Evolutionary conservation across 2,113 vertebrate genomes (phyloP).

Genomic region (Chascanopsetta lugubris): DNA sequence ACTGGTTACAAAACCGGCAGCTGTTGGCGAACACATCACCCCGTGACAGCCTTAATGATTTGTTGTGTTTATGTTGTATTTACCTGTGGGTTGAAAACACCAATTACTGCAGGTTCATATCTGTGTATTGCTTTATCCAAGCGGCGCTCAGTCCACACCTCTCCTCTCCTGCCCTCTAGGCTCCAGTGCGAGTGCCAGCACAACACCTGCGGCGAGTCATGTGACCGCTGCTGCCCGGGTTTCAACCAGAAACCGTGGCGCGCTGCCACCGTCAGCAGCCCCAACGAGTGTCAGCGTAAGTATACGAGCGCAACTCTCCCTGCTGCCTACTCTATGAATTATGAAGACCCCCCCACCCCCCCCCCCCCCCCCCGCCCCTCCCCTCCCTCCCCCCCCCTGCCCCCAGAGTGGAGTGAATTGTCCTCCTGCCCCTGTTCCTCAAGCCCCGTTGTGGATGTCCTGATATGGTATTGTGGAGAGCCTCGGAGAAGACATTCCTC

Average conservation of each 20-base stretch:
- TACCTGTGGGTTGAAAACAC: neutral
- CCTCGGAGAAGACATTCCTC: slow-evolving; percentile 60
- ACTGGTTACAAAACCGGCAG: no score
- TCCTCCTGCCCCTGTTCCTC: slow-evolving; percentile 56
- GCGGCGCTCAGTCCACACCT: slow-evolving; percentile 10
- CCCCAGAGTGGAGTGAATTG: slow-evolving; percentile 35
- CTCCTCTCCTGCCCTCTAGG: slow-evolving; percentile 68
- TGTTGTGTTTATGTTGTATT: neutral
- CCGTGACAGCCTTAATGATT: neutral
- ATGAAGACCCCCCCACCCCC: slow-evolving; percentile 8
- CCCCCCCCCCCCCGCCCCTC: no score
- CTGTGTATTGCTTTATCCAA: neutral
- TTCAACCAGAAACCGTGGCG: slow-evolving; percentile 89
- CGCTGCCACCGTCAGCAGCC: slow-evolving; percentile 80
- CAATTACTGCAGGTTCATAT: neutral
- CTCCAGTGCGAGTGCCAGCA: slow-evolving; percentile 90
- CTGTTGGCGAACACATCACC: no score
- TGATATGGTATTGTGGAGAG: slow-evolving; percentile 68
- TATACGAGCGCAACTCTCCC: slow-evolving; percentile 31
- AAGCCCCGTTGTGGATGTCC: slow-evolving; percentile 64
- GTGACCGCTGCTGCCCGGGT: slow-evolving; percentile 88
- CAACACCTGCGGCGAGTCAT: slow-evolving; percentile 92
- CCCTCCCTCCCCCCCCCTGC: slow-evolving; percentile 14
- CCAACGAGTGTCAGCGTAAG: slow-evolving; percentile 89
- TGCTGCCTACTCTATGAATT: slow-evolving; percentile 46